phyloP scores from a whole-genome alignment of 2,888 invertebrate species.

The Gibbula magus region DNA sequence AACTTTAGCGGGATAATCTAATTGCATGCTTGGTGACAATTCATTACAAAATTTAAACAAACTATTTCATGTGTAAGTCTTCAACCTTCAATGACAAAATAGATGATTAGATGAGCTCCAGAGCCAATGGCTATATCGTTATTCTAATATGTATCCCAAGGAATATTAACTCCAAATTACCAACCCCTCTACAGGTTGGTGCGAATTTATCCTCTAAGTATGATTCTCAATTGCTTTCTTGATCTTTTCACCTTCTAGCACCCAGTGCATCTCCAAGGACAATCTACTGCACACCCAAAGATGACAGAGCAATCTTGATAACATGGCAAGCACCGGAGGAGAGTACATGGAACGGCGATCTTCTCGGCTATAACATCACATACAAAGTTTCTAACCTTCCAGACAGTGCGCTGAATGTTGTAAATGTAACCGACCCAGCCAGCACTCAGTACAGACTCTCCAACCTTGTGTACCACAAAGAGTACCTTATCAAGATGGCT shows the following conservation, averaged over 20 bases:
- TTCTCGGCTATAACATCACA: constrained; percentile 93
- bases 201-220: no score
- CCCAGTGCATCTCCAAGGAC: constrained; percentile 97
- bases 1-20: no score
- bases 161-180: no score
- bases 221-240: no score
- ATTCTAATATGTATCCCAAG: no score
- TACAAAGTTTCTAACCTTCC: constrained; percentile 89
- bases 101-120: no score
- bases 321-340: constrained; percentile 96
- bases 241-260: constrained; percentile 79
- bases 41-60: no score
- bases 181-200: no score
- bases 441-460: constrained; percentile 84
- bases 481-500: constrained; percentile 95
- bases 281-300: constrained; percentile 94
- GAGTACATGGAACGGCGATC: constrained; percentile 95
- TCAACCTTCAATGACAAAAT: no score
- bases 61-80: no score
- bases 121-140: no score
- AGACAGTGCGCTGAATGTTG: constrained; percentile 78
- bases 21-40: no score
- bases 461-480: constrained; percentile 97
- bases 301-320: constrained; percentile 95
- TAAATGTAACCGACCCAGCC: constrained; percentile 79